These are phyloP conservation scores for Ia io DNA, from an alignment of 2,113 vertebrate genomes.

Conservation along the genomic window DNA sequence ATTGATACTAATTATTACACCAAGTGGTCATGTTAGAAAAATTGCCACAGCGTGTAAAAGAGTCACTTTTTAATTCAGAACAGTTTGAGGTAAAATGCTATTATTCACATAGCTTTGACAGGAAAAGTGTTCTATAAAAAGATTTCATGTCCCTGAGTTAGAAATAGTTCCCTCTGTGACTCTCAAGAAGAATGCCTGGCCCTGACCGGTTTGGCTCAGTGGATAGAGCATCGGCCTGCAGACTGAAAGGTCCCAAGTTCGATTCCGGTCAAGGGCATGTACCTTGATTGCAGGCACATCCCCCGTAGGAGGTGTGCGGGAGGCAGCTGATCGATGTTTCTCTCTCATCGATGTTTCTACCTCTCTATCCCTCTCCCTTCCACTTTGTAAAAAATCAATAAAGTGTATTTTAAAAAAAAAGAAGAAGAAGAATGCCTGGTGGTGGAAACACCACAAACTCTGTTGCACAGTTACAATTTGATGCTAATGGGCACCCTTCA, in stretches of 20 bases:
- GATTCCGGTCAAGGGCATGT: too few species aligned
- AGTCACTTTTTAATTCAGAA: conserved; percentile 8
- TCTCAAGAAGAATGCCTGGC: neutral
- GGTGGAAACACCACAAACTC: neutral
- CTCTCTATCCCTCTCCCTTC: too few species aligned
- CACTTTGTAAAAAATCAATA: too few species aligned
- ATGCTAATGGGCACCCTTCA: neutral
- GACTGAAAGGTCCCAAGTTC: too few species aligned
- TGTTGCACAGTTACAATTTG: neutral
- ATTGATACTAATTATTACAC: neutral
- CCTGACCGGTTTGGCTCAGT: neutral
- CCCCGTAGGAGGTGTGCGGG: too few species aligned
- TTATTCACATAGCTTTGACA: conserved; percentile 17
- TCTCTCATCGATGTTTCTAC: too few species aligned
- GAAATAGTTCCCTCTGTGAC: neutral
- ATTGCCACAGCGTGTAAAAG: neutral
- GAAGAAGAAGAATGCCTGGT: neutral
- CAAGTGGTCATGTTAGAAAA: neutral
- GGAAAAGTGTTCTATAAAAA: neutral
- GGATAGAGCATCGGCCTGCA: too few species aligned
- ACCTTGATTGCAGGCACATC: neutral
- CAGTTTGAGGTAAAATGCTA: neutral
- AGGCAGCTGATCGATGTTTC: too few species aligned
- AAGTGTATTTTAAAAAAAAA: too few species aligned
- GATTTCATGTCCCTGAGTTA: neutral